Conservation (phyloP, 1,140 invertebrate genomes). For the Pissodes strobi region DNA sequence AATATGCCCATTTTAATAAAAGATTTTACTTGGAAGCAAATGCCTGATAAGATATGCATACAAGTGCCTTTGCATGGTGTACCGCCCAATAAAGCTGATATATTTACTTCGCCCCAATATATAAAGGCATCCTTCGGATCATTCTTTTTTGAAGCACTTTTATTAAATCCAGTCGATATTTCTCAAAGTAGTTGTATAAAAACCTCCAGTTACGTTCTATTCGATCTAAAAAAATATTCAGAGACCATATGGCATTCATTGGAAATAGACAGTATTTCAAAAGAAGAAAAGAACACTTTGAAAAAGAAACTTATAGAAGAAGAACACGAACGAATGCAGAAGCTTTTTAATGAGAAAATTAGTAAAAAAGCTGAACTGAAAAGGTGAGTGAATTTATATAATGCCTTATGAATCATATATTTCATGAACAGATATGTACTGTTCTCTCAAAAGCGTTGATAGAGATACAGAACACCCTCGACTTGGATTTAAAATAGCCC, state of each 20-base stretch:
- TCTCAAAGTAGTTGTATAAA: constrained; percentile 64
- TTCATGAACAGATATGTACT: too few relatives aligned
- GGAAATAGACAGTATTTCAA: constrained; percentile 57
- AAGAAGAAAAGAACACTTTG: constrained; percentile 61
- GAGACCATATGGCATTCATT: constrained; percentile 62
- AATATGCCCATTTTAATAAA: constrained; percentile 74
- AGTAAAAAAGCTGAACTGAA: constrained; percentile 59
- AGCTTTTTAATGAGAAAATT: constrained; percentile 59
- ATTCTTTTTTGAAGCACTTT: constrained; percentile 70
- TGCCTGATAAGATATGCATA: constrained; percentile 60
- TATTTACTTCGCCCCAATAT: constrained; percentile 67
- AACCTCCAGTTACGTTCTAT: constrained; percentile 60
- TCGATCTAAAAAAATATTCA: constrained; percentile 65
- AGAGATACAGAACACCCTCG: too few relatives aligned
- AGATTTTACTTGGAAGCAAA: constrained; percentile 72
- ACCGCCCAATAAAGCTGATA: constrained; percentile 61
- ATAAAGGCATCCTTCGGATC: constrained; percentile 69
- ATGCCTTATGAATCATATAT: too few relatives aligned
- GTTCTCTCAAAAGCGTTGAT: too few relatives aligned
- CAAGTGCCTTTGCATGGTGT: constrained; percentile 61
- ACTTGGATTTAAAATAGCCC: too few relatives aligned
- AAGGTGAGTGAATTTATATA: constrained; percentile 28
- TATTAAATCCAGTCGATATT: constrained; percentile 62
- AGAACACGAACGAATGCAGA: constrained; percentile 57
- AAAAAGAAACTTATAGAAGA: constrained; percentile 61